Conservation (phyloP, 2,888 invertebrate species). For the Clanis bilineata region DNA sequence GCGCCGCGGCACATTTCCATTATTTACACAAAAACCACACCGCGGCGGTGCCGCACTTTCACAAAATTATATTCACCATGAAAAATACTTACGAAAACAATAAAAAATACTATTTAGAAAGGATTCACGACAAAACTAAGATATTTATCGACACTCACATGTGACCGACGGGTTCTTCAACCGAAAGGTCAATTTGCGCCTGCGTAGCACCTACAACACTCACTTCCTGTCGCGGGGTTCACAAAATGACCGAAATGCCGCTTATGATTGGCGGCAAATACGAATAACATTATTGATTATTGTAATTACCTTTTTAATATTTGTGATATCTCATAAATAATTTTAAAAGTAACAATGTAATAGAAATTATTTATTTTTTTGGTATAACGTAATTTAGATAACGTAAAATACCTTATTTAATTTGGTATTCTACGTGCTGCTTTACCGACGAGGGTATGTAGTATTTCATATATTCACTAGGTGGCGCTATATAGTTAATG, state of each 20-base stretch:
- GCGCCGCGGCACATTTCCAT: conserved; percentile 67
- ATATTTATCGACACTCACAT: conserved; percentile 90
- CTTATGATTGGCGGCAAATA: conserved; percentile 61
- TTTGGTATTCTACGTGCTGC: not conserved
- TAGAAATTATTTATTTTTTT: not conserved
- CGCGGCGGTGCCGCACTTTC: conserved; percentile 53
- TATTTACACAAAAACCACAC: conserved; percentile 74
- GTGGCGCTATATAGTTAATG: not conserved
- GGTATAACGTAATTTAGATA: not conserved
- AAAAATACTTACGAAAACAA: conserved; percentile 79
- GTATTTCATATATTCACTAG: not conserved
- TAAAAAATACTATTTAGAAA: conserved; percentile 65
- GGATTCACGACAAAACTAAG: conserved; percentile 77
- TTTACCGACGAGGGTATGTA: not conserved
- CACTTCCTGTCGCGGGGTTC: conserved; percentile 81
- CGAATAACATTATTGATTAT: conserved; percentile 26
- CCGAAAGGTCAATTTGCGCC: conserved; percentile 89
- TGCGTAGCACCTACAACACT: conserved; percentile 85
- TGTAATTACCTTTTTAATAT: not conserved
- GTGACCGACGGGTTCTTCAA: conserved; percentile 95
- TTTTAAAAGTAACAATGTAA: not conserved
- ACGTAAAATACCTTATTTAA: not conserved
- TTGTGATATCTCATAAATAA: not conserved
- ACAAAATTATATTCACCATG: conserved; percentile 71
- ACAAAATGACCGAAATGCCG: conserved; percentile 68